Evolutionary conservation across 1,140 invertebrate species (phyloP).

Genomic region (Hyles euphorbiae): DNA sequence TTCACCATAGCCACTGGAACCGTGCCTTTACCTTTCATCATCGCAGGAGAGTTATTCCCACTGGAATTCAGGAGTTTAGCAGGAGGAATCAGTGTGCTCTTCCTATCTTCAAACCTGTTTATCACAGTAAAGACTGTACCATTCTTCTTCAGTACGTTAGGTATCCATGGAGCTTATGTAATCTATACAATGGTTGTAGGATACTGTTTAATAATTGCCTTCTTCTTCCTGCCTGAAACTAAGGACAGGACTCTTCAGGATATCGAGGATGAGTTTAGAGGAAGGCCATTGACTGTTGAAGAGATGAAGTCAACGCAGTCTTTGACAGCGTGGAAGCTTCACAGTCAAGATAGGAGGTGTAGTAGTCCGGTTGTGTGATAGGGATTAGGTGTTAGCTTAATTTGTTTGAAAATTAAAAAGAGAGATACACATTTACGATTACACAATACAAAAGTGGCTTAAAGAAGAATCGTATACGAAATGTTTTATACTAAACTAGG

Average conservation of each 20-base stretch:
- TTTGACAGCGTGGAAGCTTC: slow-evolving; percentile 37
- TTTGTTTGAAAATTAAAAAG: too few species aligned
- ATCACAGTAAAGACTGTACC: slow-evolving; percentile 40
- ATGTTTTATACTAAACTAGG: too few species aligned
- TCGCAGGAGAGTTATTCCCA: slow-evolving; percentile 44
- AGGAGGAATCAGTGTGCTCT: slow-evolving; percentile 38
- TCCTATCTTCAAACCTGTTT: slow-evolving; percentile 39
- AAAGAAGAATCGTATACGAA: too few species aligned
- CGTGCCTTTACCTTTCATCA: slow-evolving; percentile 40
- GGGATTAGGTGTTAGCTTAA: too few species aligned
- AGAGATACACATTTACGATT: too few species aligned
- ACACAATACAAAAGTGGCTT: too few species aligned
- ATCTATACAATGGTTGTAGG: slow-evolving; percentile 28
- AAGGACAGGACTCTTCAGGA: slow-evolving; percentile 48
- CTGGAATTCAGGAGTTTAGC: slow-evolving; percentile 43
- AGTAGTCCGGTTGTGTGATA: slow-evolving; percentile 43
- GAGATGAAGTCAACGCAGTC: slow-evolving; percentile 43
- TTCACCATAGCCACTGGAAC: slow-evolving; percentile 44
- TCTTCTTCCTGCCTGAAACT: slow-evolving; percentile 40
- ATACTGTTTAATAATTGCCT: slow-evolving; percentile 29
- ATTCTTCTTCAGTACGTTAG: slow-evolving; percentile 29
- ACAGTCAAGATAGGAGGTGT: slow-evolving; percentile 46
- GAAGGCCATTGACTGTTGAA: slow-evolving; percentile 35
- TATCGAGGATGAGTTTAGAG: slow-evolving; percentile 48
- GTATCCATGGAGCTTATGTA: slow-evolving; percentile 34